These are phyloP conservation scores for Trachemys scripta DNA, from an alignment of 2,113 vertebrate genomes.

Conservation along the genomic window DNA sequence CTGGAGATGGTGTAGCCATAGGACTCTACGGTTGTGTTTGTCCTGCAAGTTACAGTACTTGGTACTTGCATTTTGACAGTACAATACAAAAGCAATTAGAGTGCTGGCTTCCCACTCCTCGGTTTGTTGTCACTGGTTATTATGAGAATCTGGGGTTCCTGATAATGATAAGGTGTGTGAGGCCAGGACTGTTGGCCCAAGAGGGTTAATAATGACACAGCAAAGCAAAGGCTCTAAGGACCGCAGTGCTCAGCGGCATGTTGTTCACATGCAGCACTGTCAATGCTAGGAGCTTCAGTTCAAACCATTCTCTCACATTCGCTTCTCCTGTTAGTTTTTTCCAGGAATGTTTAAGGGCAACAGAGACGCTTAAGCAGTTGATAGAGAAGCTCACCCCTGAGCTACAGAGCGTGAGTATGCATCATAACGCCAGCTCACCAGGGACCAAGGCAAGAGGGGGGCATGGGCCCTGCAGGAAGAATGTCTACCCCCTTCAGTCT, in stretches of 20 bases:
- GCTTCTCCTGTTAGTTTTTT: conserved; percentile 74
- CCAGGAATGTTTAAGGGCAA: conserved; percentile 79
- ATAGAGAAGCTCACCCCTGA: conserved; percentile 73
- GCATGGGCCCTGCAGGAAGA: background rate
- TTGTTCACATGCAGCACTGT: background rate
- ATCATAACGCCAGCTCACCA: rapidly evolving
- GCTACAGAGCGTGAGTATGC: conserved; percentile 76
- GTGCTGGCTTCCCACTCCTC: background rate
- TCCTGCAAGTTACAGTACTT: background rate
- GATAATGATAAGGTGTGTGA: background rate
- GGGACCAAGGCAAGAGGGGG: background rate
- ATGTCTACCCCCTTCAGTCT: background rate
- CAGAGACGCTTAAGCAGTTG: conserved; percentile 76
- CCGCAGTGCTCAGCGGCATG: background rate
- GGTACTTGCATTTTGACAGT: background rate
- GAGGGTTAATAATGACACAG: background rate
- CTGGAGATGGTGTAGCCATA: background rate
- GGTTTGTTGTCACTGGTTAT: background rate
- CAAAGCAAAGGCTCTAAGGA: background rate
- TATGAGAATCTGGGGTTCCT: background rate
- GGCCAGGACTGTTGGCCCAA: background rate
- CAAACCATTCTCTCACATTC: background rate
- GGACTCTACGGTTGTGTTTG: background rate
- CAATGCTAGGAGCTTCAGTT: background rate
- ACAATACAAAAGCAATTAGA: background rate